These are phyloP conservation scores for Mormyrus iriodes DNA, from an alignment of 2,113 vertebrate species.

Conservation along the genomic window DNA sequence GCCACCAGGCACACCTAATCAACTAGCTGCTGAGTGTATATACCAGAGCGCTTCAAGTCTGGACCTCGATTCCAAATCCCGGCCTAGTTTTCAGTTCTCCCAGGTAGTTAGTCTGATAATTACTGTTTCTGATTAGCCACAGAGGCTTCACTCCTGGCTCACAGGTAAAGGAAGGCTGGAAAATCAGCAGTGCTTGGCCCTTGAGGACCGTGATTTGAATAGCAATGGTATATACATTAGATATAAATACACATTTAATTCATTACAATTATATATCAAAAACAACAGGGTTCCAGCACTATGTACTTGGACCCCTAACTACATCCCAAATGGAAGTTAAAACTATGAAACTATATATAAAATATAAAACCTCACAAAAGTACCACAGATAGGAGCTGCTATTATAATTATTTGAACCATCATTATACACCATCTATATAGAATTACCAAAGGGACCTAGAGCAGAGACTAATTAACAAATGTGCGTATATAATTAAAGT, in stretches of 20 bases:
- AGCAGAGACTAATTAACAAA: slow-evolving; percentile 25
- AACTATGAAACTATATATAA: not conserved
- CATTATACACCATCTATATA: not conserved
- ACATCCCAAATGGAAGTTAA: not conserved
- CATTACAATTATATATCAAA: not conserved
- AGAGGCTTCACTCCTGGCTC: not conserved
- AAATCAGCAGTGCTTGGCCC: not conserved
- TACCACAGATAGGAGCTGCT: not conserved
- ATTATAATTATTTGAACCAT: slow-evolving; percentile 1
- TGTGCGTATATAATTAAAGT: slow-evolving; percentile 20
- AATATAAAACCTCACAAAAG: not conserved
- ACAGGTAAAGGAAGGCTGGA: not conserved
- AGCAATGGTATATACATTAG: not conserved
- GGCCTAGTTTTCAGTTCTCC: not conserved
- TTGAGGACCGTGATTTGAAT: not conserved
- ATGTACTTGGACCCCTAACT: not conserved
- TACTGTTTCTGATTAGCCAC: not conserved
- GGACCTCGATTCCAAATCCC: not conserved
- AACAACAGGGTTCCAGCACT: not conserved
- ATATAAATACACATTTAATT: not conserved
- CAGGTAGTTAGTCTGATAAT: not conserved
- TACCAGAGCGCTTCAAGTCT: not conserved
- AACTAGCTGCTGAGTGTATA: not conserved
- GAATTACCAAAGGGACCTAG: slow-evolving; percentile 9
- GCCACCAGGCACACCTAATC: not conserved